These are phyloP conservation scores for Notarius lentiginosus DNA, from an alignment of 2,113 vertebrate genomes.

Conservation along the genomic window DNA sequence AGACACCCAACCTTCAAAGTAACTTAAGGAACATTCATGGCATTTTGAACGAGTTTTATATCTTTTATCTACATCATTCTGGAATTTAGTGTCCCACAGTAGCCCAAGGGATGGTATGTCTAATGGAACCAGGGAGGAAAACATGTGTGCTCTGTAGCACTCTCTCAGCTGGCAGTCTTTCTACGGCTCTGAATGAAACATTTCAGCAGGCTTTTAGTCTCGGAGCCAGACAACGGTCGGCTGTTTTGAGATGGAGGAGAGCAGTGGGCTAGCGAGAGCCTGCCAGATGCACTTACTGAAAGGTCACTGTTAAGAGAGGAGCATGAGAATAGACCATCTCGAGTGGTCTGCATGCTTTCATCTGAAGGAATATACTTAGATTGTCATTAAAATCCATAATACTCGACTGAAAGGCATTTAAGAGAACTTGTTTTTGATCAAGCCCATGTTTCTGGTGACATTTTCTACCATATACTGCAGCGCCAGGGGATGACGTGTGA, in stretches of 20 bases:
- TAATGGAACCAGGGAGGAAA: slow-evolving; percentile 42
- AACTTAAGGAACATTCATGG: slow-evolving; percentile 9
- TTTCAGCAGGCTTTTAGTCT: slow-evolving; percentile 51
- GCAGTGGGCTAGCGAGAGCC: not conserved
- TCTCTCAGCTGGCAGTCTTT: slow-evolving; percentile 49
- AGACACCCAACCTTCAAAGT: slow-evolving; percentile 10
- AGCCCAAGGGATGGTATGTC: slow-evolving; percentile 21
- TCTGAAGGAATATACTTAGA: not conserved
- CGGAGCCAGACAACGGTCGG: slow-evolving; percentile 45
- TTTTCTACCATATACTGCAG: not conserved
- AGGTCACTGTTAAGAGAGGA: slow-evolving; percentile 35
- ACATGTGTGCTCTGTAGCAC: slow-evolving; percentile 50
- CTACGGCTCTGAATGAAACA: slow-evolving; percentile 44
- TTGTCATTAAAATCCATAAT: not conserved
- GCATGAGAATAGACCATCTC: not conserved
- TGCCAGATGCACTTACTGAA: slow-evolving; percentile 47
- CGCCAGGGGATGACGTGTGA: not conserved
- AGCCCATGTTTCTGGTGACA: not conserved
- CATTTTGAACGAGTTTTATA: slow-evolving; percentile 18
- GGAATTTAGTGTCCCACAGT: slow-evolving; percentile 24
- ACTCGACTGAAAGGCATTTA: not conserved
- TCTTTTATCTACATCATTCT: slow-evolving; percentile 36
- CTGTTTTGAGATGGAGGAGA: slow-evolving; percentile 41
- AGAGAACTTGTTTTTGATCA: not conserved
- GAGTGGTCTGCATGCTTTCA: not conserved